Base-by-base conservation (phyloP, 2,888 invertebrate genomes). In the Troides oblongomaculatus region DNA sequence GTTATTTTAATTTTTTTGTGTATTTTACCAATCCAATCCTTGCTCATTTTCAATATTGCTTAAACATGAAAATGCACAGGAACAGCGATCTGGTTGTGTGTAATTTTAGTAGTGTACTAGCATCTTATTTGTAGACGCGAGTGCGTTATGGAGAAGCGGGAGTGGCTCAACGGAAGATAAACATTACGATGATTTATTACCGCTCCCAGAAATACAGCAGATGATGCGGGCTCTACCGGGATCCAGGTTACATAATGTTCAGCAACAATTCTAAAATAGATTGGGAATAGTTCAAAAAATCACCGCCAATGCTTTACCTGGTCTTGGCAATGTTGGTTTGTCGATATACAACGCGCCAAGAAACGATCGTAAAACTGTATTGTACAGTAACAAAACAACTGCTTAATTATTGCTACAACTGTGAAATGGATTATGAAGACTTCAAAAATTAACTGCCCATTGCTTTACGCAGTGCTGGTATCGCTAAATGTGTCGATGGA, bases 101-200 rank as follows among this genome's bases (percentile, higher is more conserved):
- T 30, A 30, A 30, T 30, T 30, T 30, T 30, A 30, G n/a, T 18
- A 43, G 17, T 30, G 17, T 65, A 21, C 30, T 25, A 60, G 30
- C 46, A 36, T 39, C 12, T 14, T 61, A 56, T 62, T 39, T 23
- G 17, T 23, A 18, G 50, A 50, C 59, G 43, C 39, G 62, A 72
- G 62, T 53, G 68, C 65, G 53, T 46, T 36, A 62, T 30, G 66
- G 53, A 18, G 6, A 18, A 59, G 58, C 64, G 66, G 59, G 50
- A 57, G 39, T 25, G 57, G 62, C 46, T 3, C 18, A 25, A 60
- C 18, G 65, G 21, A 65, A 57, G 57, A 72, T 62, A 67, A 70
- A 72, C 72, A 68, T 53, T 18, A 12, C 25, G 23, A 70, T 72
- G 68, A 72, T 72, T 70, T 72, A 72, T 58, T 61, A n/a, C 21